Percentiles rank a stretch among this genome's conserved stretches.
These are phyloP conservation scores for Donacobius atricapilla DNA, from an alignment of 2,113 vertebrate genomes.

Conservation along the genomic window DNA sequence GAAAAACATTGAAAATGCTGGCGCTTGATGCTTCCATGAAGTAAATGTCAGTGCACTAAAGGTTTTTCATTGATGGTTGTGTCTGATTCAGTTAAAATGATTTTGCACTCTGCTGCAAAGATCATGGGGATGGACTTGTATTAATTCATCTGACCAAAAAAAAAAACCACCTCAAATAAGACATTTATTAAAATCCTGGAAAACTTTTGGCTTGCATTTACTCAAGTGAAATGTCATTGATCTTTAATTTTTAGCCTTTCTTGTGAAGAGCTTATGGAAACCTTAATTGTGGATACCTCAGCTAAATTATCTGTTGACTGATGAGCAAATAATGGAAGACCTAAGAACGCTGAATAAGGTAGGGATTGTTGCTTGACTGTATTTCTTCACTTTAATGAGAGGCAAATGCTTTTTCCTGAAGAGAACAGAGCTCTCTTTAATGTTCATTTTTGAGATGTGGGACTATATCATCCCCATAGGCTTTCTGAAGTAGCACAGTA, in stretches of 20 bases:
- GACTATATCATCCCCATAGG: background rate
- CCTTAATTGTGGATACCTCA: conserved; percentile 90
- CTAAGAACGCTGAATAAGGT: conserved; percentile 95
- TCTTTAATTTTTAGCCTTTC: background rate
- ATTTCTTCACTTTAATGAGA: background rate
- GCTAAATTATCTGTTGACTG: conserved; percentile 95
- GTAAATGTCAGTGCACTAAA: background rate
- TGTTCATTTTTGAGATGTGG: background rate
- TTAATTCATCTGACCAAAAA: background rate
- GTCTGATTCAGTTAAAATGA: background rate
- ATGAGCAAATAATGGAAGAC: conserved; percentile 99
- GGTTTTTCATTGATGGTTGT: background rate
- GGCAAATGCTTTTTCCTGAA: background rate
- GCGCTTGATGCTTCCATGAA: background rate
- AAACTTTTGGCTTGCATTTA: background rate
- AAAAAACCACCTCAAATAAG: background rate
- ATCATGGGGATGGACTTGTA: background rate
- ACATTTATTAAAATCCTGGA: background rate
- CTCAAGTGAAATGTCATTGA: background rate
- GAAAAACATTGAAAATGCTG: background rate
- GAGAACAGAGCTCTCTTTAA: background rate
- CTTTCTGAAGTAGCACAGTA: background rate
- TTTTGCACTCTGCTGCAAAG: background rate
- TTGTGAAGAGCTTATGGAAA: background rate
- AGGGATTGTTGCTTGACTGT: background rate